A percentile compares a stretch with the other conserved stretches of the same genome.
Evolutionary conservation across 2,797 vertebrate genomes (phyloP).

Genomic region (Falco concolor): DNA sequence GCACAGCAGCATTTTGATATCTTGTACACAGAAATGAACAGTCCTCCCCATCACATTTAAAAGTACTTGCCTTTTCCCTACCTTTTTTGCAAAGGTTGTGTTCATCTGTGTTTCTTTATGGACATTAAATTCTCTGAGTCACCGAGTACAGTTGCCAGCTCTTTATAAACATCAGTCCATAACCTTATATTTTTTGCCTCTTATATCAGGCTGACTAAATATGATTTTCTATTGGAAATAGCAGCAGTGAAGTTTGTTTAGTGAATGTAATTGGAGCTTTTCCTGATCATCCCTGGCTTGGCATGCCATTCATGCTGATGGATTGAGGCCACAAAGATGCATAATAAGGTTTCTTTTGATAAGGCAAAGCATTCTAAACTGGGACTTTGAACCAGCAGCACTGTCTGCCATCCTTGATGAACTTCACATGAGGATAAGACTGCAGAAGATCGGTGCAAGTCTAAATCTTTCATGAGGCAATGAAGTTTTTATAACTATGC

Average conservation of each 20-base stretch:
- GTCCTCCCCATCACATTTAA: background rate
- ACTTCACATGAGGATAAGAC: background rate
- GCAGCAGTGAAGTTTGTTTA: slow-evolving; percentile 19
- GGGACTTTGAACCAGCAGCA: background rate
- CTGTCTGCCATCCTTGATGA: background rate
- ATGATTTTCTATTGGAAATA: slow-evolving; percentile 12
- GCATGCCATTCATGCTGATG: background rate
- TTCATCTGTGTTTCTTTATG: background rate
- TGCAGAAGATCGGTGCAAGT: background rate
- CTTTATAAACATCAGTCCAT: background rate
- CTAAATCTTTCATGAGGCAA: background rate
- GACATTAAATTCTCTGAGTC: background rate
- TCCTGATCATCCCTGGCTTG: background rate
- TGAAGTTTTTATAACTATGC: background rate
- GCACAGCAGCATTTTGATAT: slow-evolving; percentile 29
- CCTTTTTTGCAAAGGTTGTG: background rate
- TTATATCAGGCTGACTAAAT: background rate
- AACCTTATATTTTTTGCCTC: slow-evolving; percentile 4
- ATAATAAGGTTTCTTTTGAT: background rate
- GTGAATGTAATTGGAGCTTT: background rate
- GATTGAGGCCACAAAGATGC: background rate
- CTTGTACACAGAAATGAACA: background rate
- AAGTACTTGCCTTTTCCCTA: background rate
- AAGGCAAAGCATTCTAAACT: background rate
- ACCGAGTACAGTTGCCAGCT: background rate